A percentile compares a stretch with the other conserved stretches of the same genome.
Evolutionary conservation across 2,888 invertebrate species (phyloP).

Genomic region (Saturnia pavonia): DNA sequence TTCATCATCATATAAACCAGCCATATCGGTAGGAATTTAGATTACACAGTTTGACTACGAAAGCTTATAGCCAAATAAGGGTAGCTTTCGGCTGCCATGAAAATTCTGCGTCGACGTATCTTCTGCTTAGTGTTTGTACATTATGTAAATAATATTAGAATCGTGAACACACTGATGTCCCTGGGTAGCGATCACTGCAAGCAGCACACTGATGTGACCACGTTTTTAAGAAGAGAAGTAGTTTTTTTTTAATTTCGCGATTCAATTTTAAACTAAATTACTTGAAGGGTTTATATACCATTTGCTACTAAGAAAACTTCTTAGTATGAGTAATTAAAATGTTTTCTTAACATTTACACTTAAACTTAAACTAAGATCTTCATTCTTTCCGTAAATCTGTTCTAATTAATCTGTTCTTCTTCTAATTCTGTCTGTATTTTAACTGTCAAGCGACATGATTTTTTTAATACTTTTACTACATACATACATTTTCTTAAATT

Average conservation of each 20-base stretch:
- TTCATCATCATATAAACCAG: background rate
- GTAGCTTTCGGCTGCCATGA: background rate
- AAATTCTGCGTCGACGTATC: background rate
- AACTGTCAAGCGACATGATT: background rate
- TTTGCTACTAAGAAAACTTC: too few relatives aligned
- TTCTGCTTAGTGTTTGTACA: constrained; percentile 8
- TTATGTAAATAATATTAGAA: constrained; percentile 12
- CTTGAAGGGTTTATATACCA: background rate
- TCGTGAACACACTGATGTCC: constrained; percentile 5
- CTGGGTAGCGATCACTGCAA: constrained; percentile 1
- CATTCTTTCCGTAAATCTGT: too few relatives aligned
- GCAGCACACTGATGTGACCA: background rate
- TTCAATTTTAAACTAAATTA: background rate
- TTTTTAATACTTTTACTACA: too few relatives aligned
- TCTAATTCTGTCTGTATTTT: background rate
- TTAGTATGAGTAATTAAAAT: too few relatives aligned
- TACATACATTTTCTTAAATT: background rate
- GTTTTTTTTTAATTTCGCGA: background rate
- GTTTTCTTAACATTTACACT: too few relatives aligned
- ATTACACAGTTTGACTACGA: background rate
- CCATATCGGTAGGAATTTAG: background rate
- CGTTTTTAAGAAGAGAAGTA: background rate
- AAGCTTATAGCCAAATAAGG: background rate
- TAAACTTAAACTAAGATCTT: too few relatives aligned
- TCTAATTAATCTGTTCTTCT: too few relatives aligned